Percentiles rank a stretch among this genome's conserved stretches.
Conservation (phyloP, 2,797 vertebrate species). For the Danio jaintianensis region DNA sequence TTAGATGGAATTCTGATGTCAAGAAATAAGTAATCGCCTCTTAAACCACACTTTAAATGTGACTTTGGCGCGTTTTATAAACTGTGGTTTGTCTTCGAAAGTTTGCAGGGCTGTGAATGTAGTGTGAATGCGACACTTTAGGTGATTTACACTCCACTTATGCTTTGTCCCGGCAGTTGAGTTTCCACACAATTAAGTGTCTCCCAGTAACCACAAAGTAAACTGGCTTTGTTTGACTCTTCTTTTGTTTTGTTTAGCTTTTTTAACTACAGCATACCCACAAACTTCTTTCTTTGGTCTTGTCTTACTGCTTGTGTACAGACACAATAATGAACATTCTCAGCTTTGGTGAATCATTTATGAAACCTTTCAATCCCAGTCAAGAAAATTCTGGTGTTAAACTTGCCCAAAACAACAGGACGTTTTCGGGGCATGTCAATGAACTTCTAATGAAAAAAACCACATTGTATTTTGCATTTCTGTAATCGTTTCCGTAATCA, state of each 20-base stretch:
- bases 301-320: conserved; percentile 33
- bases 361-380: conserved; percentile 19
- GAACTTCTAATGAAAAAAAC: conserved; percentile 42
- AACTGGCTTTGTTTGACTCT: conserved; percentile 43
- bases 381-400: conserved; percentile 16
- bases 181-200: conserved; percentile 63
- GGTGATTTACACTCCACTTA: conserved; percentile 58
- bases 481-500: conserved; percentile 43
- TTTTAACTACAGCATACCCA: conserved; percentile 15
- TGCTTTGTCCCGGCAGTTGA: conserved; percentile 52
- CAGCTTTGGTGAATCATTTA: conserved; percentile 31
- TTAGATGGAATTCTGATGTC: conserved; percentile 53
- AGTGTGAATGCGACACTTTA: conserved; percentile 48
- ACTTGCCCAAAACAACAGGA: conserved; percentile 18
- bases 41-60: conserved; percentile 42
- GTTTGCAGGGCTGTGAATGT: conserved; percentile 47
- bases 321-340: conserved; percentile 7
- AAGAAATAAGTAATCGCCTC: conserved; percentile 31
- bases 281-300: conserved; percentile 48
- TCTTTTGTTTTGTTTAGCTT: conserved; percentile 40
- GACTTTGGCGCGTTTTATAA: conserved; percentile 51
- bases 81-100: conserved; percentile 49
- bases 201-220: conserved; percentile 57
- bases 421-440: conserved; percentile 22
- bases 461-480: conserved; percentile 36